Evolutionary conservation across 2,888 invertebrate species (phyloP), one percentile per base, ranked within the genome.

Genomic region (Caenorhabditis doughertyi): DNA sequence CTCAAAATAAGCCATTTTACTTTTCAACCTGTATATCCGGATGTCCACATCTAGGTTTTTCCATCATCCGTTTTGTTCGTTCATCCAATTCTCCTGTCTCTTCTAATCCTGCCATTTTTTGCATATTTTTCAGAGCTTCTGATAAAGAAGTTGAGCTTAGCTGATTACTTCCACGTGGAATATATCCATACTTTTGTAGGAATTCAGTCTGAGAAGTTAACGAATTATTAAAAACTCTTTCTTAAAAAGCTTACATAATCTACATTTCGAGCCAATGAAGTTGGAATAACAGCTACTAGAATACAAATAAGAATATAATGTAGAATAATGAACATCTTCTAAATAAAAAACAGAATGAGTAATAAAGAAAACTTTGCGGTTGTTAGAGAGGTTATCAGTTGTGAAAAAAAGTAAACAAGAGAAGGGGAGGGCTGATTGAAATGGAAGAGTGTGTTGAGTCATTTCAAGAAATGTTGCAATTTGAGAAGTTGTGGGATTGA

Each of bases 61-160:
- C 60, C 81, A 84, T 81, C 74, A 81, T 79, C 29, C 60, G 25
- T 44, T 60, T 76, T 35, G 84, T 84, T 21, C 68, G 23, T 29
- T 71, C 79, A 47, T 84, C 84, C 27, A 84, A 27, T 21, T 68
- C 68, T 21, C 84, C 84, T 27, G 84, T 84, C 23, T 74, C 73
- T 32, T 68, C 71, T 32, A 84, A 13, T 42, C 73, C 84, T 9
- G 81, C 81, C 81, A 81, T 79, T 39, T 74, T 27, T 55, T 84
- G 84, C 79, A 84, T 81, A 13, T 56, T 67, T 44, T 72, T 77
- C 7, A 84, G 47, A 2, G 77, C 81, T 11, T 77, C 71, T 29
- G 47, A 60, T 53, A 76, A 13, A 0, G 67, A 67, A 25, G 55
- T 49, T 7, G 42, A 55, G 25, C 67, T 76, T 18, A 79, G 16